Evolutionary conservation across 2,113 vertebrate species (phyloP).

Genomic region (Periophthalmodon schlosseri): DNA sequence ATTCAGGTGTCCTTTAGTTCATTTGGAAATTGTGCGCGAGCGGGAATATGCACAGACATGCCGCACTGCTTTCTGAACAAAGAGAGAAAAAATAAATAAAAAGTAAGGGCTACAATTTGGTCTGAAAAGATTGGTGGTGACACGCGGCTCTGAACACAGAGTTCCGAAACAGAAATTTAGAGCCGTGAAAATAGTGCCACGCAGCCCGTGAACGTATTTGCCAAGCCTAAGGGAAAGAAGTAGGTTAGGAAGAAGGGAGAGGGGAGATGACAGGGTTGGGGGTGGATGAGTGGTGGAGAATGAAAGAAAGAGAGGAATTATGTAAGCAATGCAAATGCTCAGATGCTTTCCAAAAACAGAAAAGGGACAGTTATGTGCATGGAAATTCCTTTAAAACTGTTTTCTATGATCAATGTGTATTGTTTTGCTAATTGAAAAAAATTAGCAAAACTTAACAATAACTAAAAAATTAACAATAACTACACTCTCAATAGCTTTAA

Average conservation of each 20-base stretch:
- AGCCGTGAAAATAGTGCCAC: conserved; percentile 17
- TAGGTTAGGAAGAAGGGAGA: conserved; percentile 37
- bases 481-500: too few species aligned
- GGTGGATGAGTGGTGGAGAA: conserved; percentile 14
- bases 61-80: conserved; percentile 39
- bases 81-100: not conserved
- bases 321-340: conserved; percentile 43
- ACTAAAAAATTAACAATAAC: too few species aligned
- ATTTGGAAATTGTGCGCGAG: conserved; percentile 43
- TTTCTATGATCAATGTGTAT: not conserved
- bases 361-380: not conserved
- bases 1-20: conserved; percentile 50
- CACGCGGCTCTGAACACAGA: conserved; percentile 32
- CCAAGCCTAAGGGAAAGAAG: conserved; percentile 41
- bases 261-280: conserved; percentile 25
- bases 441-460: too few species aligned
- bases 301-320: conserved; percentile 45
- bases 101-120: conserved; percentile 44
- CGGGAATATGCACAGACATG: conserved; percentile 44
- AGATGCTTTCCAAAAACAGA: conserved; percentile 22
- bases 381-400: not conserved
- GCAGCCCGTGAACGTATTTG: conserved; percentile 32
- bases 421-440: not conserved
- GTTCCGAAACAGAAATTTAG: conserved; percentile 11
- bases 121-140: conserved; percentile 54